Base-by-base conservation (phyloP, 1,140 invertebrate species). In the Globodera rostochiensis region DNA sequence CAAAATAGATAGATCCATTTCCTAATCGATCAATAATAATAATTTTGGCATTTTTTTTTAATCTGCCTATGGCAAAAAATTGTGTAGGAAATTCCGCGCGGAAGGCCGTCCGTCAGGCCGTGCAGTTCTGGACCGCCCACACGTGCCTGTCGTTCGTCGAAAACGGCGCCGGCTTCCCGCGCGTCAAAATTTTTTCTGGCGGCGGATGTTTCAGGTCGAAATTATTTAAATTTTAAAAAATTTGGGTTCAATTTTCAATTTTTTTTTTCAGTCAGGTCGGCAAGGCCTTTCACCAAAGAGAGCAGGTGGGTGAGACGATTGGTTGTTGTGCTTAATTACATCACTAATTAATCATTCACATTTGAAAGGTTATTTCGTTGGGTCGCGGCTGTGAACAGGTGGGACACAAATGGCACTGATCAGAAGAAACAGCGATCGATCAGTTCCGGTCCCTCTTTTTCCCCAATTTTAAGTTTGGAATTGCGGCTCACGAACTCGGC, bases 141-240 rank as follows among this genome's bases (percentile, higher is more conserved):
- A 82, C 81, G 0, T 82, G 81, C 25, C 64, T 82, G 19, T 83
- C 81, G 11, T 82, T 82, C 64, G 79, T 13, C 67, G 81, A 82
- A 64, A 82, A 82, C 69, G 81, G 77, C 15, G 25, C 7, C n/a
- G 64, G 77, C 19, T 73, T 57, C 25, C 81, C 81, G 15, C 60
- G 66, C 19, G 81, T 82, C 25, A 69, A 73, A 4, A 64, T 82
- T 36, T 82, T 82, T 60, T 60, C 77, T 11, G 81, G 81, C 47
- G 81, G 77, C 8, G 81, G 81, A 19, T 82, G 81, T 21, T 79
- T 49, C 77, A 79, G 77, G 74, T 47, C 19, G 13, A 6, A 47
- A 36, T 6, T 53, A 7, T 0, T 57, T 64, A 64, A 64, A 15
- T 60, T 60, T 15, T 11, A 64, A 64, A 15, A 64, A 57, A 57